phyloP scores from a whole-genome alignment of 1,140 invertebrate genomes.

The Octopus bimaculoides region DNA sequence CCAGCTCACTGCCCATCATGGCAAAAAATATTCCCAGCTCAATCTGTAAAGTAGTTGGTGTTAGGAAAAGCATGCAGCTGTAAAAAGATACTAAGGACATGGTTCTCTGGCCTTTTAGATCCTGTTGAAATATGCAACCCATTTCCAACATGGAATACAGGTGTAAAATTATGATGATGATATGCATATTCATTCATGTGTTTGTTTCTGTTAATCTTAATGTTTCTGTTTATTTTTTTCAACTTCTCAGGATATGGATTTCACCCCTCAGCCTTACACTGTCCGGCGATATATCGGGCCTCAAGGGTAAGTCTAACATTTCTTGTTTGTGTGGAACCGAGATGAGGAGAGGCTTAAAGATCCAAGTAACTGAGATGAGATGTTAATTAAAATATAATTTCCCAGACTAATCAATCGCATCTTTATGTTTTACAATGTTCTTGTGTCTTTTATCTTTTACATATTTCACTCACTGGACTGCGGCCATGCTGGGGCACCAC shows the following conservation, averaged over 20 bases:
- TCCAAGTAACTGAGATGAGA: not conserved
- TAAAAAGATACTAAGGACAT: no score
- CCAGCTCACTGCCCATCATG: no score
- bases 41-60: no score
- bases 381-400: not conserved
- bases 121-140: not conserved
- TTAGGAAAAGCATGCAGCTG: no score
- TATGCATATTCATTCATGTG: no score
- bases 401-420: not conserved
- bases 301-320: not conserved
- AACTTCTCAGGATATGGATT: not conserved
- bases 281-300: not conserved
- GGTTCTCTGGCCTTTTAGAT: not conserved
- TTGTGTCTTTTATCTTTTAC: no score
- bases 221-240: not conserved
- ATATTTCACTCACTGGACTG: no score
- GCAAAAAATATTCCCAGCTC: no score
- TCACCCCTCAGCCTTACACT: not conserved
- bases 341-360: not conserved
- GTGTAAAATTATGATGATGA: no score
- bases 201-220: not conserved
- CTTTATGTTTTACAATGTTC: not conserved
- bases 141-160: not conserved
- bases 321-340: not conserved
- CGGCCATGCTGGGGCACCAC: no score